Conservation (phyloP, 1,140 invertebrate genomes). For the Meloidogyne hapla region DNA sequence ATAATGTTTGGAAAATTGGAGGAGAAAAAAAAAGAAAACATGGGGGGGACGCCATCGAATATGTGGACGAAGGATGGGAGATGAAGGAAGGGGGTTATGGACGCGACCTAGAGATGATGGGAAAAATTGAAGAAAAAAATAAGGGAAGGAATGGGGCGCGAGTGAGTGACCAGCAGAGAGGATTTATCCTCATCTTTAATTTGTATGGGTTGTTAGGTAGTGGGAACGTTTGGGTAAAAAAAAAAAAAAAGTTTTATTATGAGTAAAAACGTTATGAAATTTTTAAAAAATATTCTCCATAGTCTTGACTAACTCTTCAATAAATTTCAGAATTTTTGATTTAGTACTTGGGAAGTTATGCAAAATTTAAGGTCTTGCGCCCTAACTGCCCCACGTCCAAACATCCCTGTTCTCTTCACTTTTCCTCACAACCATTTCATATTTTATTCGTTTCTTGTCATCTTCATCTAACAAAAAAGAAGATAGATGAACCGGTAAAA, state of each 20-base stretch:
- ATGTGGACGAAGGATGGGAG: not conserved
- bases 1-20: not conserved
- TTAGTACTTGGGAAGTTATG: too few species aligned
- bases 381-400: too few species aligned
- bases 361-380: too few species aligned
- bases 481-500: not conserved
- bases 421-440: not conserved
- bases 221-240: too few species aligned
- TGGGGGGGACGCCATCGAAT: not conserved
- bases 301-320: too few species aligned
- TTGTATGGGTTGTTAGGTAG: too few species aligned
- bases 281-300: too few species aligned
- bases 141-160: not conserved
- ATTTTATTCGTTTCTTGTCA: not conserved
- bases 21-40: not conserved
- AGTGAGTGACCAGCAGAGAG: conserved; percentile 9
- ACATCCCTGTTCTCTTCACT: not conserved
- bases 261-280: too few species aligned
- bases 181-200: not conserved
- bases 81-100: not conserved
- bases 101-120: not conserved
- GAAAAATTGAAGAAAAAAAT: not conserved
- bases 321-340: too few species aligned
- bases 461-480: not conserved
- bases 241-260: too few species aligned